Percentiles rank a stretch among this genome's conserved stretches.
Conservation (phyloP, 2,888 invertebrate genomes). For the Allolobophora icterica region DNA sequence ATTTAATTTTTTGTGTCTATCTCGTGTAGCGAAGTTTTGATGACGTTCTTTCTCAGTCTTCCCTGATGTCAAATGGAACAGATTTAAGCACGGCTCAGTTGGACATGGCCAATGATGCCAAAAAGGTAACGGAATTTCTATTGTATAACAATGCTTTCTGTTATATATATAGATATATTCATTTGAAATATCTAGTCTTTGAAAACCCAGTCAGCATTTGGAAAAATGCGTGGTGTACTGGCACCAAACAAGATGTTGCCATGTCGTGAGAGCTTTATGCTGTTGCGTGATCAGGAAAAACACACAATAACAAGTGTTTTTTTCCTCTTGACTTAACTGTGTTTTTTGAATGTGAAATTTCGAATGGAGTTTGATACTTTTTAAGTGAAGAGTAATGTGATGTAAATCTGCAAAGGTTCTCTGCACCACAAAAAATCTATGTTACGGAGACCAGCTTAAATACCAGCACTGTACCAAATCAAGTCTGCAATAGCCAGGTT, state of each 20-base stretch:
- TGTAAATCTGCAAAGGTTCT: too few relatives aligned
- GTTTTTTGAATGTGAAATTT: too few relatives aligned
- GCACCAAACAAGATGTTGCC: neutral
- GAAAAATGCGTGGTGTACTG: neutral
- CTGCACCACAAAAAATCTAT: too few relatives aligned
- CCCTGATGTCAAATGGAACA: constrained; percentile 27
- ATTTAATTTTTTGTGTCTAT: constrained; percentile 29
- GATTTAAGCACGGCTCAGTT: constrained; percentile 23
- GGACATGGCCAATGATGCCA: constrained; percentile 30
- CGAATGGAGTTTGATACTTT: too few relatives aligned
- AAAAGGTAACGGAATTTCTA: constrained; percentile 25
- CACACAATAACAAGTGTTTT: too few relatives aligned
- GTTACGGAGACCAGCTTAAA: too few relatives aligned
- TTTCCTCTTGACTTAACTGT: too few relatives aligned
- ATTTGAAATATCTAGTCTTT: neutral
- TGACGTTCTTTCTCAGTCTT: constrained; percentile 30
- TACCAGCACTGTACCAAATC: too few relatives aligned
- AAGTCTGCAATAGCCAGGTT: too few relatives aligned
- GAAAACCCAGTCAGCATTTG: neutral
- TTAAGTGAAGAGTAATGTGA: too few relatives aligned
- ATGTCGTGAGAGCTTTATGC: neutral
- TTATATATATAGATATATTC: neutral
- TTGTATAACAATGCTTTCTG: neutral
- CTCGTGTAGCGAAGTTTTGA: constrained; percentile 31
- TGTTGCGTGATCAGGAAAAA: too few relatives aligned